A percentile compares a stretch with the other conserved stretches of the same genome.
phyloP scores from a whole-genome alignment of 2,888 invertebrate genomes.

The Dastarcus helophoroides region DNA sequence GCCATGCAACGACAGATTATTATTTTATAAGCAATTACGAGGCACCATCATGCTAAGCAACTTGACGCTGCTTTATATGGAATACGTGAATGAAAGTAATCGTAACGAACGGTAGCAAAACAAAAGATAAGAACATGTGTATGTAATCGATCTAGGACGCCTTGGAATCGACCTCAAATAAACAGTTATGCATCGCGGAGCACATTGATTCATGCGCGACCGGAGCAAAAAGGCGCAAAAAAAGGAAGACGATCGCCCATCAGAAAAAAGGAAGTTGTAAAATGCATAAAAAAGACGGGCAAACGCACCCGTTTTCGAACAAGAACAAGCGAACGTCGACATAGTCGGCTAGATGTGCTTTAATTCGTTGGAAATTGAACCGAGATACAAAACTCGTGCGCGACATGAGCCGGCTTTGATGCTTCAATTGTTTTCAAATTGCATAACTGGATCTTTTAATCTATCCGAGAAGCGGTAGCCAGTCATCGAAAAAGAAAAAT shows the following conservation, averaged over 20 bases:
- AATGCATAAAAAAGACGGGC: too few relatives aligned
- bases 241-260: conserved; percentile 16
- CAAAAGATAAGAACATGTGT: not conserved
- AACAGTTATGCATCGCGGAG: conserved; percentile 19
- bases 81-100: too few relatives aligned
- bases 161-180: conserved; percentile 15
- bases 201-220: conserved; percentile 19
- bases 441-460: conserved; percentile 1
- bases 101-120: not conserved
- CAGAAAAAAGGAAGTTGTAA: conserved; percentile 21
- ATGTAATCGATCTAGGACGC: conserved; percentile 12
- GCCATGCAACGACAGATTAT: too few relatives aligned
- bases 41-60: too few relatives aligned
- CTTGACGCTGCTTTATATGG: too few relatives aligned
- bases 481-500: too few relatives aligned
- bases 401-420: conserved; percentile 11
- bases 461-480: too few relatives aligned
- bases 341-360: conserved; percentile 18
- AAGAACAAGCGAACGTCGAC: conserved; percentile 20
- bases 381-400: conserved; percentile 15
- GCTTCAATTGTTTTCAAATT: not conserved
- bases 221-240: conserved; percentile 14
- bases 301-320: conserved; percentile 19
- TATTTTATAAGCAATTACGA: too few relatives aligned
- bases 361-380: conserved; percentile 14